A percentile compares a stretch with the other conserved stretches of the same genome.
Conservation (phyloP, 2,113 vertebrate genomes). For the Neolamprologus ventralis region DNA sequence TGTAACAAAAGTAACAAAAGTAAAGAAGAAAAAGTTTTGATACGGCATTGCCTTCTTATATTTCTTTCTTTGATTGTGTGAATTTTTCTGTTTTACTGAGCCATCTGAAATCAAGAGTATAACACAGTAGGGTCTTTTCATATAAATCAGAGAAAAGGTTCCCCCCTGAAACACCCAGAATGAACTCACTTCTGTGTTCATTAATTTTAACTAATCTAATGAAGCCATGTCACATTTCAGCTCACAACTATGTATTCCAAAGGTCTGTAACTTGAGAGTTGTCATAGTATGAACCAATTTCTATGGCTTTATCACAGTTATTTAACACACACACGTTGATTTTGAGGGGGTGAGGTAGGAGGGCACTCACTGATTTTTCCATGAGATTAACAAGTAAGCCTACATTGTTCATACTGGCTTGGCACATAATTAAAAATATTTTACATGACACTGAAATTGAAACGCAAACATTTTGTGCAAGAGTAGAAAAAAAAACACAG, state of each 20-base stretch:
- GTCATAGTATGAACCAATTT: fast-evolving
- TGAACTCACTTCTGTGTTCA: not conserved
- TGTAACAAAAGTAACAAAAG: not conserved
- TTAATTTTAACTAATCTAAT: not conserved
- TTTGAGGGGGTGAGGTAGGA: not conserved
- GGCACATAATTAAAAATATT: not conserved
- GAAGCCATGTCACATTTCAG: not conserved
- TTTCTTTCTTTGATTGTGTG: not conserved
- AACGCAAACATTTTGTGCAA: not conserved
- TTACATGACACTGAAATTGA: not conserved
- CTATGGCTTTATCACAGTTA: not conserved
- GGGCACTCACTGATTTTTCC: not conserved
- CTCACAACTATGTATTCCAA: not conserved
- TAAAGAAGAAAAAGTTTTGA: not conserved
- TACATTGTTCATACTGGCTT: not conserved
- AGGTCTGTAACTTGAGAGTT: not conserved
- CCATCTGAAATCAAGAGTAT: not conserved
- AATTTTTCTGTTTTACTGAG: not conserved
- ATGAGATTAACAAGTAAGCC: not conserved
- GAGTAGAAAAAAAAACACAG: not conserved
- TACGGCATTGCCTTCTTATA: not conserved
- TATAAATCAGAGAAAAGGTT: not conserved
- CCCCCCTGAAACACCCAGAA: not conserved
- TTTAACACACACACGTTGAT: not conserved
- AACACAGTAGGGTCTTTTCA: not conserved